Base-by-base conservation (phyloP, 2,113 vertebrate species). In the Macquaria australasica region DNA sequence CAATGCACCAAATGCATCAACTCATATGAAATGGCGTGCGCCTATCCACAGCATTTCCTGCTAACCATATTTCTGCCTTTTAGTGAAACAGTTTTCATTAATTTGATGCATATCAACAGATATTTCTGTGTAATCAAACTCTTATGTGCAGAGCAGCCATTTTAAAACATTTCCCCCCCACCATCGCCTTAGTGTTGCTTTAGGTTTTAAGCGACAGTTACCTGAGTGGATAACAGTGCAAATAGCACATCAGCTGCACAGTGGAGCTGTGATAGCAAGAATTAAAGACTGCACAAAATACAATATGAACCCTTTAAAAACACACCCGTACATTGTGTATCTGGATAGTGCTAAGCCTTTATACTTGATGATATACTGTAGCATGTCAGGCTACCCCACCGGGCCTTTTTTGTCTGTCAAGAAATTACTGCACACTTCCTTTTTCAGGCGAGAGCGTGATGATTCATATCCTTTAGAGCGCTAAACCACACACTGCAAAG, bases 341-440 rank as follows among this genome's bases (percentile, higher is more conserved):
- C 21, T 68, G 15, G n/a, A 63, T 34, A 37, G 10, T 4, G 48
- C n/a, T 14, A 31, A 6, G 23, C 28, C 5, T 16, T 23, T 20
- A 55, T 21, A 60, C 15, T 5, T 34, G 34, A 78, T 63, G 8
- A 53, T 28, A 31, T 0, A 74, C 50, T 23, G 28, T 15, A 10
- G 8, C 60, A 76, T 58, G 23, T 76, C 79, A 72, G 48, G 55
- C 45, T 21, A 12, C 60, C 34, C 34, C 1, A 34, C 1, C 21
- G 11, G 5, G 25, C 51, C 16, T 58, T 78, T 70, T 72, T 59
- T 53, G 11, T 60, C 41, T 76, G 10, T 77, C 21, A 63, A 86
- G 62, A 80, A 56, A 39, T 31, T 21, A 72, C 77, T 85, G 87
- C 59, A 82, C 68, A 91, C 89, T 92, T 93, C 92, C 87, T 88